Evolutionary conservation across 2,113 vertebrate genomes (phyloP), one percentile per base, ranked within the genome.

Genomic region (Scalopus aquaticus): DNA sequence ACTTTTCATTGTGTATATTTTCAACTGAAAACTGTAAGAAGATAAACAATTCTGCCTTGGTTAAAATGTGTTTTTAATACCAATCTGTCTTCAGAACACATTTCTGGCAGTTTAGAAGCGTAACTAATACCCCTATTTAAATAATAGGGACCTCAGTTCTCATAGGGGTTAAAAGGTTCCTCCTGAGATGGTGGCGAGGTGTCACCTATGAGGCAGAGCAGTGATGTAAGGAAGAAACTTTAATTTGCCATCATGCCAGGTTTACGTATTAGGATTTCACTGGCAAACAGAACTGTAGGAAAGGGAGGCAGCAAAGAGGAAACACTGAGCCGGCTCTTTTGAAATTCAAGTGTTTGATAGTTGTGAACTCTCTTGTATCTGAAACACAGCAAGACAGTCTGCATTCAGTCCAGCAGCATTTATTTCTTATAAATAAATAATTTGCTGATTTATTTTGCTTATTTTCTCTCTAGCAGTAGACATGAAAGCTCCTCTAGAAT

Each of bases 41-140:
- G 73, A 87, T 46, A 85, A 95, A 76, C 3, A 35, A 9, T 42
- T 93, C 46, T 96, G 58, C 74, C 64, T 91, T 1, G 5, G 65
- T 95, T 84, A 87, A 90, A 74, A 62, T 87, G 16, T 70, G 35
- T 81, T 92, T 94, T 86, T 51, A 73, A 79, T 90, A 83, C 54
- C 32, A 69, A 3, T 70, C 83, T 92, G 35, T 89, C 65, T 93
- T 95, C 30, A 79, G n/a, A 90, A 76, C 58, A 54, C n/a, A 46
- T 91, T 79, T 51, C 58, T 84, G 80, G 65, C 65, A n/a, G n/a
- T n/a, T n/a, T 76, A 87, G 30, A 65, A 67, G 32, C 70, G 9
- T 88, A 72, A 85, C 72, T 58, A 85, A 69, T 56, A 90, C 26
- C 30, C 24, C 15, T 85, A 0, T 51, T 49, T 82, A n/a, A 16